Base-by-base conservation (phyloP, 2,113 vertebrate species). In the Cyphomyrus discorhynchus region DNA sequence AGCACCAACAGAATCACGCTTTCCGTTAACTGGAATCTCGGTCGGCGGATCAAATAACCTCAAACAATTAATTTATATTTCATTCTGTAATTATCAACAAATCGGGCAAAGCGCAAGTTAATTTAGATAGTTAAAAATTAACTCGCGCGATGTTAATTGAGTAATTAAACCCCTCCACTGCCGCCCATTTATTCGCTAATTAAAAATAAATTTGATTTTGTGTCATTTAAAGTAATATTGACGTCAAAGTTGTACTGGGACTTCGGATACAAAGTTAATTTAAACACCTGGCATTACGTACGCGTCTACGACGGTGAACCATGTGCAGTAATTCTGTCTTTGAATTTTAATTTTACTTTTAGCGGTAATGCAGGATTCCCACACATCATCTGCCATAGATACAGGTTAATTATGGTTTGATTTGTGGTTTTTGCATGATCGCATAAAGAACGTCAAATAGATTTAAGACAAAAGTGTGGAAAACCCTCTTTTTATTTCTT, bases 91-190 rank as follows among this genome's bases (percentile, higher is more conserved):
- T 99, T 99, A 99, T 99, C 98, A 98, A 97, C 97, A 99, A 99
- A 99, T 99, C 98, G 97, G 99, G 98, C 99, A 99, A 99, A 98
- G 98, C 98, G 98, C 98, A 97, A 98, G 98, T 98, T 99, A 99
- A 99, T 99, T 99, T 99, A 99, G 98, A 99, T 99, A 98, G 98
- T 99, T 99, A 99, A 99, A 99, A 99, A 99, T 99, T 98, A 98
- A 99, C 97, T 98, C 97, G 97, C 98, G 96, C 98, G 97, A 98
- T 98, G 98, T 99, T 99, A 99, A 99, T 99, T 99, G 98, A 99
- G 98, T 99, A 99, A 99, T 99, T 99, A 99, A 99, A 99, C 98
- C 97, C 97, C 97, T 99, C 98, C 98, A 98, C 98, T 98, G 98
- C 97, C 96, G 98, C 97, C 98, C 98, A 99, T 99, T 99, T 99